Evolutionary conservation across 2,113 vertebrate species (phyloP).

Genomic region (Ahaetulla prasina): DNA sequence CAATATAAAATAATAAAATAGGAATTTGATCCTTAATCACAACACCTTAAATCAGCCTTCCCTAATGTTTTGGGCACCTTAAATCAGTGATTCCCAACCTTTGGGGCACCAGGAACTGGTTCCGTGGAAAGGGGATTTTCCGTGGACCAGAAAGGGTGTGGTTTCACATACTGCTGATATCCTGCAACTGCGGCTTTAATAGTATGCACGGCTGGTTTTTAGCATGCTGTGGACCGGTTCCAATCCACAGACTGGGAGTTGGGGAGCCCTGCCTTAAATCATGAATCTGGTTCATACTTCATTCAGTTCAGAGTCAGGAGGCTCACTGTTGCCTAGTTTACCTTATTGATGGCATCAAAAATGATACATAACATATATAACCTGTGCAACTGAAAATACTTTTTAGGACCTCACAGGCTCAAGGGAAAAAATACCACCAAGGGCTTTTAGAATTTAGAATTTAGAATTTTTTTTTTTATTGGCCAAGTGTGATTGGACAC

Average conservation of each 20-base stretch:
- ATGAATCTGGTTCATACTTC: background rate
- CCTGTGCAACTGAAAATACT: background rate
- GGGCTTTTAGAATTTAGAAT: too few relatives aligned
- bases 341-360: background rate
- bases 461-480: too few relatives aligned
- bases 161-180: too few relatives aligned
- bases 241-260: too few relatives aligned
- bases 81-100: background rate
- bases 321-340: background rate
- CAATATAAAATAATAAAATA: background rate
- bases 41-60: background rate
- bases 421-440: background rate
- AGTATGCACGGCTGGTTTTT: too few relatives aligned
- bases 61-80: background rate
- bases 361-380: background rate
- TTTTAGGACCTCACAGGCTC: background rate
- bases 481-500: too few relatives aligned
- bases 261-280: background rate
- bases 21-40: background rate
- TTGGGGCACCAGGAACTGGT: too few relatives aligned
- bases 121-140: too few relatives aligned
- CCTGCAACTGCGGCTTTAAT: too few relatives aligned
- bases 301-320: background rate
- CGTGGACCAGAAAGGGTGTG: too few relatives aligned
- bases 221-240: too few relatives aligned